Percentiles rank a stretch among this genome's conserved stretches.
These are phyloP conservation scores for Triops longicaudatus DNA, from an alignment of 1,140 invertebrate genomes.

Conservation along the genomic window DNA sequence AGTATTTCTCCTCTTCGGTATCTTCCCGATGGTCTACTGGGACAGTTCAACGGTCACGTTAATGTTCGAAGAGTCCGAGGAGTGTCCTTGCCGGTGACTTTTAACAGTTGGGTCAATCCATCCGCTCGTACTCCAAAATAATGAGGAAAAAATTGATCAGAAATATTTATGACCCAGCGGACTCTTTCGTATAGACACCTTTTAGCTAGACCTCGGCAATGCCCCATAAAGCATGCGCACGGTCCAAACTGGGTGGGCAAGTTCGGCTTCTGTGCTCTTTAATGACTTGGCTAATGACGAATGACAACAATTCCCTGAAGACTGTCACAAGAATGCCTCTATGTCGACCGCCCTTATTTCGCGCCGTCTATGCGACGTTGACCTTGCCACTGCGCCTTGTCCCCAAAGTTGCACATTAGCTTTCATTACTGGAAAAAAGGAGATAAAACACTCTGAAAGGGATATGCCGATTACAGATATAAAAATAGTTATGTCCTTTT, in stretches of 20 bases:
- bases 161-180: not conserved
- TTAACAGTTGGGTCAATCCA: not conserved
- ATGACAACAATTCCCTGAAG: slow-evolving; percentile 11
- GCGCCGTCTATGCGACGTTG: not conserved
- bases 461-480: too few relatives aligned
- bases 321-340: not conserved
- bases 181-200: not conserved
- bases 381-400: not conserved
- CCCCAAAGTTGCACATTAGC: not conserved
- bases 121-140: not conserved
- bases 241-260: not conserved
- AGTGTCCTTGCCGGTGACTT: not conserved
- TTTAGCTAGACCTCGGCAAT: not conserved
- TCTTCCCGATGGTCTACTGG: not conserved
- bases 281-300: slow-evolving; percentile 12
- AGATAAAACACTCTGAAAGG: too few relatives aligned
- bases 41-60: not conserved
- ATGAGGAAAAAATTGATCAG: not conserved
- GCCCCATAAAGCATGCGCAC: not conserved
- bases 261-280: not conserved
- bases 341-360: not conserved
- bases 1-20: not conserved
- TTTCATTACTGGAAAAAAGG: too few relatives aligned
- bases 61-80: not conserved
- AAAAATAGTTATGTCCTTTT: too few relatives aligned